Conservation (phyloP, 2,113 vertebrate genomes). For the Sardina pilchardus region DNA sequence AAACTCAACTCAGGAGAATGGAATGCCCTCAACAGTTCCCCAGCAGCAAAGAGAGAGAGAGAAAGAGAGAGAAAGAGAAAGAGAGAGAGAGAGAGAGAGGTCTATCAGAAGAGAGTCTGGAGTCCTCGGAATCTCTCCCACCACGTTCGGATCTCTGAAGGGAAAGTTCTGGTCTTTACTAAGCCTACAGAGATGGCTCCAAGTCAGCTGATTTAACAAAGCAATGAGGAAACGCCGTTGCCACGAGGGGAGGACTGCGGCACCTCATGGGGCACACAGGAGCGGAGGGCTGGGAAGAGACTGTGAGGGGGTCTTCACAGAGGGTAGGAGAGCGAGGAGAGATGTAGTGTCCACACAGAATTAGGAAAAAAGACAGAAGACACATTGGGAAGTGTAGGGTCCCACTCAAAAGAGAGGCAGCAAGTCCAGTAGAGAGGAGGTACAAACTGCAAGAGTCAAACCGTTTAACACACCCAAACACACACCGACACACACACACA, state of each 20-base stretch:
- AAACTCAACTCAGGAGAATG: neutral
- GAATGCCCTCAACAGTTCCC: neutral
- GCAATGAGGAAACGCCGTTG: neutral
- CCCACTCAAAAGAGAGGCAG: neutral
- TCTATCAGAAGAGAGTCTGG: neutral
- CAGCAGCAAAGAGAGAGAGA: too few relatives aligned
- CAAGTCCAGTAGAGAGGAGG: slow-evolving; percentile 26
- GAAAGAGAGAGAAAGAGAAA: too few relatives aligned
- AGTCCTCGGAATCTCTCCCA: neutral
- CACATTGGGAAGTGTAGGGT: neutral
- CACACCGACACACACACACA: slow-evolving; percentile 64
- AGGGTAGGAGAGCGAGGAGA: neutral
- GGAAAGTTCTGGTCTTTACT: neutral
- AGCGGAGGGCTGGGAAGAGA: neutral
- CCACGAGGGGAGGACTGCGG: neutral
- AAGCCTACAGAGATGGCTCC: neutral
- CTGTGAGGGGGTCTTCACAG: neutral
- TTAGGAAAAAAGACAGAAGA: slow-evolving; percentile 19
- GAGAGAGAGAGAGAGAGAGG: too few relatives aligned
- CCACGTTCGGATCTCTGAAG: neutral
- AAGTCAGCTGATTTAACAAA: neutral
- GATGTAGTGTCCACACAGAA: neutral
- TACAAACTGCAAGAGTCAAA: slow-evolving; percentile 67
- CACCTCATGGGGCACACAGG: neutral
- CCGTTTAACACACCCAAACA: slow-evolving; percentile 74